phyloP scores from a whole-genome alignment of 2,888 invertebrate species.

The Chouioia cunea region DNA sequence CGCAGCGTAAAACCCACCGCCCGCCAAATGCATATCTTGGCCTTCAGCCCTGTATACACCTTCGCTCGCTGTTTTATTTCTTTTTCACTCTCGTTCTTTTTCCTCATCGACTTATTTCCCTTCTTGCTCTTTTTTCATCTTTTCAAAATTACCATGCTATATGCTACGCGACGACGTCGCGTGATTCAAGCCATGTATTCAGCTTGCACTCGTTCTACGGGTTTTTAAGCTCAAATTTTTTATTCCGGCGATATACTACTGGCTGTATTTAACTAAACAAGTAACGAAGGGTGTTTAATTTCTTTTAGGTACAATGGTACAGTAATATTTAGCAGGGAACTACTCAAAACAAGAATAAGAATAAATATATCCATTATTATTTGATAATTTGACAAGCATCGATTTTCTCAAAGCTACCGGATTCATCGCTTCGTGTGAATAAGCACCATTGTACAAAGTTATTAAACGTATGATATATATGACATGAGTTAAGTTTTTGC shows the following conservation, averaged over 20 bases:
- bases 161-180: not conserved
- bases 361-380: too few relatives aligned
- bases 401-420: conserved; percentile 4
- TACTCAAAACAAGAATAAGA: too few relatives aligned
- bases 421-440: not conserved
- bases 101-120: not conserved
- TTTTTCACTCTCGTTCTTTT: not conserved
- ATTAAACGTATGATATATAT: conserved; percentile 6
- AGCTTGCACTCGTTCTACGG: not conserved
- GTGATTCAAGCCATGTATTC: not conserved
- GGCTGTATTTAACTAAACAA: conserved; percentile 14
- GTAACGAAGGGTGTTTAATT: too few relatives aligned
- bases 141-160: not conserved
- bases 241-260: not conserved
- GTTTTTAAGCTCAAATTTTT: not conserved
- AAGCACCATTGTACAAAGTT: not conserved
- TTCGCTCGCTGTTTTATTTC: not conserved
- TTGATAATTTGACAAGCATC: not conserved
- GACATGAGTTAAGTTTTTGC: conserved; percentile 8
- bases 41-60: conserved; percentile 32
- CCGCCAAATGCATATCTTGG: conserved; percentile 35
- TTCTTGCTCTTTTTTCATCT: not conserved
- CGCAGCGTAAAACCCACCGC: conserved; percentile 15
- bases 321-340: too few relatives aligned
- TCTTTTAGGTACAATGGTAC: too few relatives aligned